Base-by-base conservation (phyloP, 2,888 invertebrate species). In the Andrena fulva region DNA sequence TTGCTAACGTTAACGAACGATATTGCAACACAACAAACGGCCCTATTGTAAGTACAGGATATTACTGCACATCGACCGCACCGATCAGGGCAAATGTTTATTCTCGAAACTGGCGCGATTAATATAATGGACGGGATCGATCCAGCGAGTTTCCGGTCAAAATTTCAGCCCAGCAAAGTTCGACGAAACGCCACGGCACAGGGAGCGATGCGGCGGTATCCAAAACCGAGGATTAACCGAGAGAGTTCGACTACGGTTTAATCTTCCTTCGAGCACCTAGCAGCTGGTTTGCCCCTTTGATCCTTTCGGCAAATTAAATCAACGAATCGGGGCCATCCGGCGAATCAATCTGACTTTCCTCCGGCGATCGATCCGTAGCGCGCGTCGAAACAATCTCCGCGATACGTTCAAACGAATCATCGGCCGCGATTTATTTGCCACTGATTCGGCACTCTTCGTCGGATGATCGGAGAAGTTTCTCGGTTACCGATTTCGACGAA, bases 141-240 rank as follows among this genome's bases (percentile, higher is more conserved):
- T 64, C 48, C 35, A n/a, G 12, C 12, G 48, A 48, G 50, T 1
- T 50, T 31, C 27, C 16, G 16, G 24, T 24, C n/a, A 16, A 64
- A 77, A 33, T 59, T 56, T 27, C 8, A 27, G 12, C 35, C 10
- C 24, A 16, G 56, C 12, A 12, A 71, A 62, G 50, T 10, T 71
- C 2, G 29, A 12, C 20, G 54, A 54, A 42, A 10, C 54, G 64
- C 29, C 20, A 10, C 31, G 42, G 20, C 31, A 24, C 2, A 52
- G 69, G 7, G 59, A 29, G 24, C n/a, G 27, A 31, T 24, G 48
- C 33, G 35, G 56, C 56, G 48, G 20, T 62, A 62, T 24, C 31
- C 48, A 48, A 78, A 73, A 73, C 59, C 64, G 4, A 31, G 80
- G 68, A 78, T 80, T 79, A 73, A 80, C 78, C 73, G 59, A 78